A percentile compares a stretch with the other conserved stretches of the same genome.
These are phyloP conservation scores for Stenodema calcarata DNA, from an alignment of 2,888 invertebrate genomes.

Conservation along the genomic window DNA sequence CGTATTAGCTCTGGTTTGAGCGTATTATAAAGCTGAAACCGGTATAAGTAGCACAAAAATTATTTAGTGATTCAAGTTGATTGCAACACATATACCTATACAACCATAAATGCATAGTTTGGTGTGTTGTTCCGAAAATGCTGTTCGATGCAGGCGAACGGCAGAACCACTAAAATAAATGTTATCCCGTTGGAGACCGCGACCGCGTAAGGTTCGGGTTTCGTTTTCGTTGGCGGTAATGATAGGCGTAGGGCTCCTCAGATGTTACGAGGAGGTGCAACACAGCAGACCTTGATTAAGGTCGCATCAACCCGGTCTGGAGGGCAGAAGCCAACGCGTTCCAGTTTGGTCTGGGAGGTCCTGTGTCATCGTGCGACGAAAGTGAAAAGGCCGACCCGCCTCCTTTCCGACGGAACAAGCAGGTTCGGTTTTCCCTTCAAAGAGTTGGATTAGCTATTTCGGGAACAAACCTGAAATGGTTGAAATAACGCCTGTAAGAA, in stretches of 20 bases:
- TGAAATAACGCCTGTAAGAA: not conserved
- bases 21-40: too few relatives aligned
- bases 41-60: too few relatives aligned
- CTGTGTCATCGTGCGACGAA: not conserved
- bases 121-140: too few relatives aligned
- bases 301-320: not conserved
- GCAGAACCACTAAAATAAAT: too few relatives aligned
- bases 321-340: not conserved
- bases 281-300: not conserved
- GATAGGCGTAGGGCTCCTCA: not conserved
- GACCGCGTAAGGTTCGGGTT: not conserved
- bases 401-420: not conserved
- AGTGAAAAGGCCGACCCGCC: not conserved
- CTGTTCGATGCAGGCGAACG: too few relatives aligned
- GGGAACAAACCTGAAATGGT: not conserved
- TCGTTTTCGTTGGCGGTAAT: not conserved
- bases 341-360: not conserved
- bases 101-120: too few relatives aligned
- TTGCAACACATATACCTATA: too few relatives aligned
- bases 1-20: too few relatives aligned
- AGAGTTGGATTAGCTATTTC: not conserved
- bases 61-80: too few relatives aligned
- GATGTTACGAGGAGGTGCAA: not conserved
- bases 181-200: not conserved
- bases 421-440: not conserved